Base-by-base conservation (phyloP, 1,140 invertebrate genomes). In the Cydia splendana region DNA sequence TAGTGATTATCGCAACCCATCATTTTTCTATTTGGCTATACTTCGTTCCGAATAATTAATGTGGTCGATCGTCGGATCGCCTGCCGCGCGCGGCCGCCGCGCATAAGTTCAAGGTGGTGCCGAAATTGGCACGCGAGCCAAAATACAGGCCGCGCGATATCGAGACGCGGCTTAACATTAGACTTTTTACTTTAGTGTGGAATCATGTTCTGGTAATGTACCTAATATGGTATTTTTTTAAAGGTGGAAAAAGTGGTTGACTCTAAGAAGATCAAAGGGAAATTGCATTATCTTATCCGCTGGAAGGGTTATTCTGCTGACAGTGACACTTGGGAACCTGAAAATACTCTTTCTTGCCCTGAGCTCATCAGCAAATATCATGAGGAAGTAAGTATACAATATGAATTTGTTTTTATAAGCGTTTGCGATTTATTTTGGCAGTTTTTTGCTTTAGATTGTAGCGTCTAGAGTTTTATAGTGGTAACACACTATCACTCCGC, bases 291-390 rank as follows among this genome's bases (percentile, higher is more conserved):
- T 86, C 93, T 96, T 20, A 96, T 98, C 0, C 93, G 96, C 78
- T 98, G 97, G 97, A 97, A 97, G 83, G 97, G 97, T 0, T 98
- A 97, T 86, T 94, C 94, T 53, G 93, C 95, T 48, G 94, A 95
- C 75, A 94, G 94, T 76, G 97, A 98, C 85, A 97, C 96, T 0
- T 98, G 97, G 97, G 96, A 97, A 86, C 95, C 96, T 1, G 95
- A 97, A 82, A 95, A 95, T 42, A 96, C 96, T 75, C 85, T 98
- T 0, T 95, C 95, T 73, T 97, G 96, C 85, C 91, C 94, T 2
- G 94, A 95, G 18, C 84, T 97, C 20, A 95, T 97, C 13, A 93
- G 94, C 30, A 95, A 96, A 79, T 97, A 93, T 80, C 93, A 95
- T 81, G 91, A 93, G 73, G 93, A 91, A 81, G 90, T 91, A 83